Conservation (phyloP, 1,140 invertebrate species). For the Littorina saxatilis region DNA sequence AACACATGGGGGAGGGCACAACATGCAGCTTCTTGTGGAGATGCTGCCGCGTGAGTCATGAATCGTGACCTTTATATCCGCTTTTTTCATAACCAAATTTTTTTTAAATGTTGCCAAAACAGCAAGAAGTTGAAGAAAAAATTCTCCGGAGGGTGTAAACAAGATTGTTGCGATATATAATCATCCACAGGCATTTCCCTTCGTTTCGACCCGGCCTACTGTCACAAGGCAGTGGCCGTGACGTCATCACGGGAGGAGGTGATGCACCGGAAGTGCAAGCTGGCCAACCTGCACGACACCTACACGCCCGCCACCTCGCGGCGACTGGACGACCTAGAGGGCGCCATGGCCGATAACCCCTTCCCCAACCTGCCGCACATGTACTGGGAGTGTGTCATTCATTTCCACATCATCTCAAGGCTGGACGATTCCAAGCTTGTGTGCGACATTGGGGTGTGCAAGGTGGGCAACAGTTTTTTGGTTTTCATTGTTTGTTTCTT, state of each 20-base stretch:
- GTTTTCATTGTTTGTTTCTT: too few species aligned
- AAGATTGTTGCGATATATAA: too few species aligned
- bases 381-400: conserved; percentile 46
- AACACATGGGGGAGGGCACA: too few species aligned
- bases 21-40: too few species aligned
- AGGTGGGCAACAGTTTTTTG: too few species aligned
- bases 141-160: too few species aligned
- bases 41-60: too few species aligned
- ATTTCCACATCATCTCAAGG: conserved; percentile 43
- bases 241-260: conserved; percentile 37
- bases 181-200: conserved; percentile 44
- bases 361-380: conserved; percentile 36
- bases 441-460: conserved; percentile 45
- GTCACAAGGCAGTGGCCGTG: conserved; percentile 45
- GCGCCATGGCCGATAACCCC: conserved; percentile 40
- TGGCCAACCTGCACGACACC: conserved; percentile 40
- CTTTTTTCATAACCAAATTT: too few species aligned
- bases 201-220: conserved; percentile 40
- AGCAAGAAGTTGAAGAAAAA: too few species aligned
- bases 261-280: conserved; percentile 44
- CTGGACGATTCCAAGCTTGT: conserved; percentile 43
- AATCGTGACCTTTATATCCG: too few species aligned
- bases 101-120: too few species aligned
- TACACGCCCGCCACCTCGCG: conserved; percentile 36
- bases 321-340: conserved; percentile 44